These are phyloP conservation scores for Triplophysa yarkandensis DNA, from an alignment of 2,797 vertebrate genomes.

Conservation along the genomic window DNA sequence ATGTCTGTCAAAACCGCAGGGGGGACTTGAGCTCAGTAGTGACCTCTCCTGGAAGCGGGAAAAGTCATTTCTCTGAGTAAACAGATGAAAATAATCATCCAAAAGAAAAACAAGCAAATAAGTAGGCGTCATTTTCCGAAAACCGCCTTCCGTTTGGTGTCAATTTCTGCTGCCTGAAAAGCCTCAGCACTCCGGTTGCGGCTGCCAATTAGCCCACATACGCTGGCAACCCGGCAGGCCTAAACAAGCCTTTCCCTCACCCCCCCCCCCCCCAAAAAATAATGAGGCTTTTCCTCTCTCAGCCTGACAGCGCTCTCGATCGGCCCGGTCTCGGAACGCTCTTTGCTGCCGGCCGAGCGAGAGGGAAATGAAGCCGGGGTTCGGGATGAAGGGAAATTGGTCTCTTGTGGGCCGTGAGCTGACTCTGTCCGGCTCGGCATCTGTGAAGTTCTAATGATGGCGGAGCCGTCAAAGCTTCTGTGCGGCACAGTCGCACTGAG, in stretches of 20 bases:
- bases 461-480: slow-evolving; percentile 35
- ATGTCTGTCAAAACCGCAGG: slow-evolving; percentile 7
- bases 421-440: slow-evolving; percentile 38
- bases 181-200: slow-evolving; percentile 23
- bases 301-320: slow-evolving; percentile 46
- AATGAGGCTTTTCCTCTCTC: slow-evolving; percentile 54
- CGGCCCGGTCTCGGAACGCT: slow-evolving; percentile 25
- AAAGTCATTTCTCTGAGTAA: slow-evolving; percentile 18
- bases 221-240: slow-evolving; percentile 48
- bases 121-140: slow-evolving; percentile 15
- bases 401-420: slow-evolving; percentile 66
- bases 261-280: slow-evolving; percentile 47
- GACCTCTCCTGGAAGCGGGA: slow-evolving; percentile 44
- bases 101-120: slow-evolving; percentile 25
- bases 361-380: slow-evolving; percentile 59
- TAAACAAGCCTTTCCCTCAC: slow-evolving; percentile 48
- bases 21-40: slow-evolving; percentile 30
- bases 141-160: slow-evolving; percentile 34
- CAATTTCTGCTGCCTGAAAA: slow-evolving; percentile 33
- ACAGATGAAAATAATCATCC: slow-evolving; percentile 8
- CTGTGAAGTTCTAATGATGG: slow-evolving; percentile 57
- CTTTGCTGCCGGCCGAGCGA: slow-evolving; percentile 61
- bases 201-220: slow-evolving; percentile 51
- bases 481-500: slow-evolving; percentile 39
- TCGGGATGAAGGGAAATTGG: slow-evolving; percentile 69